A percentile compares a stretch with the other conserved stretches of the same genome.
phyloP scores from a whole-genome alignment of 2,888 invertebrate genomes.

The Hylaea fasciaria region DNA sequence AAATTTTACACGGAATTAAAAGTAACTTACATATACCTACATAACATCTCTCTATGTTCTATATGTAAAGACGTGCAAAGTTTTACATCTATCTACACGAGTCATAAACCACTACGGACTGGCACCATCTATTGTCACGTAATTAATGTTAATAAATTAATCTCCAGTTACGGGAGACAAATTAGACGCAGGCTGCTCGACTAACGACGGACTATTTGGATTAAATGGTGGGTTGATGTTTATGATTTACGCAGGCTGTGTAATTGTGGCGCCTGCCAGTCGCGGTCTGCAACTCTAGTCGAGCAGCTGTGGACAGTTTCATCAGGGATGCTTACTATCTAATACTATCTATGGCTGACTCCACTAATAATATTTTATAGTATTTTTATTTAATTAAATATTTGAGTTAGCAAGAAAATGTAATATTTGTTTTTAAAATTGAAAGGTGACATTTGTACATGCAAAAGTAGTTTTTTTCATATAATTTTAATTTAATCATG shows the following conservation, averaged over 20 bases:
- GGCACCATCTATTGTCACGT: constrained; percentile 71
- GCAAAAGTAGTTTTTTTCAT: too few species aligned
- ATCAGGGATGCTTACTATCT: not conserved
- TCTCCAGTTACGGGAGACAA: constrained; percentile 83
- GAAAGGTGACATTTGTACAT: too few species aligned
- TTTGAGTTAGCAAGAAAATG: too few species aligned
- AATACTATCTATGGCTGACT: too few species aligned
- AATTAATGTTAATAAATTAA: constrained; percentile 85
- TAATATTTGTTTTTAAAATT: too few species aligned
- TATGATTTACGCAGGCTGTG: constrained; percentile 82
- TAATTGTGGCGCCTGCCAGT: constrained; percentile 82
- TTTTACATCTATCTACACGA: constrained; percentile 1
- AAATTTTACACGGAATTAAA: too few species aligned
- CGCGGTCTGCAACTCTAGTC: constrained; percentile 56
- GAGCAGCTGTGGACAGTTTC: constrained; percentile 18
- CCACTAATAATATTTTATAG: too few species aligned
- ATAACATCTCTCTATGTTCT: too few species aligned
- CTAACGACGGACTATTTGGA: constrained; percentile 85
- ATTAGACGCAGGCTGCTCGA: constrained; percentile 83
- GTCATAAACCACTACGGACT: constrained; percentile 34
- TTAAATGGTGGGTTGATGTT: constrained; percentile 85
- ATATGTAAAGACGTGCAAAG: not conserved
- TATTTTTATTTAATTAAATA: too few species aligned
- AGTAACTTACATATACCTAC: too few species aligned
- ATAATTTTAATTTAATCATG: too few species aligned